Evolutionary conservation across 2,888 invertebrate species (phyloP).

Genomic region (Epinotia demarniana): DNA sequence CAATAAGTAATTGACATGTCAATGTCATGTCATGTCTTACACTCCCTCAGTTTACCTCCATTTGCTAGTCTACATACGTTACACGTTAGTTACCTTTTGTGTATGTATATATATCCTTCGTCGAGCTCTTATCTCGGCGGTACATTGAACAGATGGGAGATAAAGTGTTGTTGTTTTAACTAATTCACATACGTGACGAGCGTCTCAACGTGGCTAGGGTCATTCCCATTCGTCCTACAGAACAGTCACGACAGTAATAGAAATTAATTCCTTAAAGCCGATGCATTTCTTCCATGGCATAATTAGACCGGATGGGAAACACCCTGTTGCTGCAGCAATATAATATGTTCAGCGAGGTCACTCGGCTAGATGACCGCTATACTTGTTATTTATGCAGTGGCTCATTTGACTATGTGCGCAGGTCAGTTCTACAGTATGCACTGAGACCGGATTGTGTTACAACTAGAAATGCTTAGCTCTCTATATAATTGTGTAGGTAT

Average conservation of each 20-base stretch:
- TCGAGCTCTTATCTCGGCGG: background rate
- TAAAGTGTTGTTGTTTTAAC: background rate
- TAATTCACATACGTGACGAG: constrained; percentile 18
- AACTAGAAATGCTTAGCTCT: constrained; percentile 4
- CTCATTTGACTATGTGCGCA: constrained; percentile 18
- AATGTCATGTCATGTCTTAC: background rate
- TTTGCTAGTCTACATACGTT: background rate
- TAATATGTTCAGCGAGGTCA: constrained; percentile 18
- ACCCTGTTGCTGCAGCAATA: constrained; percentile 5
- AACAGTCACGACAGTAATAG: background rate
- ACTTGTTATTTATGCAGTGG: constrained; percentile 24
- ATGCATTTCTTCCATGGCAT: background rate
- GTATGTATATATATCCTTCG: no score
- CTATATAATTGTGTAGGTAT: constrained; percentile 9
- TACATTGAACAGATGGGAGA: background rate
- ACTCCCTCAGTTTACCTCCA: background rate
- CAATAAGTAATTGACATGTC: background rate
- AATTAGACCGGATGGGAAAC: background rate
- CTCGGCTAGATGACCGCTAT: constrained; percentile 21
- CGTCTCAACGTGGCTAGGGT: constrained; percentile 5
- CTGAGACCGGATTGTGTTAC: constrained; percentile 6
- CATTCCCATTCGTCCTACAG: background rate
- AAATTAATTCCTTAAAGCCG: constrained; percentile 2
- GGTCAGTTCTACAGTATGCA: constrained; percentile 23
- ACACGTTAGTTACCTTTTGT: background rate